Percentiles rank a stretch among this genome's conserved stretches.
phyloP scores from a whole-genome alignment of 2,797 vertebrate genomes.

The Urocyon cinereoargenteus region DNA sequence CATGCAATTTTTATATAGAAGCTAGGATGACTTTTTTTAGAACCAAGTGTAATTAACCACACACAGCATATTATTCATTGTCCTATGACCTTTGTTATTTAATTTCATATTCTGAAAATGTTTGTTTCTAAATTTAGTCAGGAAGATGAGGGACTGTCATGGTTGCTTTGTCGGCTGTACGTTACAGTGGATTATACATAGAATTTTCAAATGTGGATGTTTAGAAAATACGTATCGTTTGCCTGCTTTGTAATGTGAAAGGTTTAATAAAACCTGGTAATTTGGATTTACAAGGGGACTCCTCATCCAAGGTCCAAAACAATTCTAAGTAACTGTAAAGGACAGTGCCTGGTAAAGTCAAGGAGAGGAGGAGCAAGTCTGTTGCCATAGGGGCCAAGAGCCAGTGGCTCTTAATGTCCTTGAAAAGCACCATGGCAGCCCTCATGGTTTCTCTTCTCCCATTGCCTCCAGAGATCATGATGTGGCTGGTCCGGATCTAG shows the following conservation, averaged over 20 bases:
- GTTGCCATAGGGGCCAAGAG: neutral
- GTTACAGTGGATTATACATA: conserved; percentile 64
- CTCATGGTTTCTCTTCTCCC: neutral
- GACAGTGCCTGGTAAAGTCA: neutral
- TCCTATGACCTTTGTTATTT: conserved; percentile 81
- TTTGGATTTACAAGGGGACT: conserved; percentile 9
- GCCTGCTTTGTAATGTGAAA: neutral
- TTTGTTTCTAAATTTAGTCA: conserved; percentile 82
- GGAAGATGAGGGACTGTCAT: conserved; percentile 68
- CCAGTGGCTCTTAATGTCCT: neutral
- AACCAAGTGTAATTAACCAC: conserved; percentile 80
- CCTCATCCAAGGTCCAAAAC: neutral
- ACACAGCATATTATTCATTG: conserved; percentile 53
- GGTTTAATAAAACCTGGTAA: neutral
- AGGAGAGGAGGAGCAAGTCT: neutral
- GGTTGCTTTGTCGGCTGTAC: conserved; percentile 32
- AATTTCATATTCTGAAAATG: conserved; percentile 84
- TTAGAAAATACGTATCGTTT: neutral
- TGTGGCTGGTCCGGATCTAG: neutral
- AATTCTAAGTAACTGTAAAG: neutral
- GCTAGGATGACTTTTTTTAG: conserved; percentile 77
- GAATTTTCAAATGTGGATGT: conserved; percentile 28
- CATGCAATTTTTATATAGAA: conserved; percentile 78
- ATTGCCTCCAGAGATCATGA: neutral
- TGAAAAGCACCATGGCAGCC: neutral